These are phyloP conservation scores for Silurus lanzhouensis DNA, from an alignment of 2,797 vertebrate genomes.

Conservation along the genomic window DNA sequence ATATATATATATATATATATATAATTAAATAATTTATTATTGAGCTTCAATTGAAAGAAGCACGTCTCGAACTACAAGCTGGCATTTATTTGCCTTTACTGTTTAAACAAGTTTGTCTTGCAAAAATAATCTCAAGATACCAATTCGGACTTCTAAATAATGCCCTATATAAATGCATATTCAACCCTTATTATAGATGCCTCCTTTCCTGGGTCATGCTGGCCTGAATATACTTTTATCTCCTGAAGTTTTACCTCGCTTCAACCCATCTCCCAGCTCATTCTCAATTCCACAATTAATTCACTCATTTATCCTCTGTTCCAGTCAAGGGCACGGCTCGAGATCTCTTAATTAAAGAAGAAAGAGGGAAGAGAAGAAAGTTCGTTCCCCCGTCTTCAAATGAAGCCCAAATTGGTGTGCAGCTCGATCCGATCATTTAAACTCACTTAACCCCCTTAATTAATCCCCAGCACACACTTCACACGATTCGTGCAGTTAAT, in stretches of 20 bases:
- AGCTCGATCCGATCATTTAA: constrained; percentile 72
- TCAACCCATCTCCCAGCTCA: constrained; percentile 47
- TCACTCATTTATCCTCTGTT: constrained; percentile 63
- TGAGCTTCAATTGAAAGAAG: not conserved
- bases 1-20: too few species aligned
- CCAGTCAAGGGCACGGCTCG: constrained; percentile 66
- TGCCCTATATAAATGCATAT: constrained; percentile 23
- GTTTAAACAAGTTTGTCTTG: constrained; percentile 19
- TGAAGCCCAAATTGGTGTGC: constrained; percentile 64
- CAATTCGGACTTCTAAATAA: constrained; percentile 14
- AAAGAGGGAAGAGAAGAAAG: constrained; percentile 52
- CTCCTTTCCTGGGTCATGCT: constrained; percentile 22
- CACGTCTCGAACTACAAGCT: not conserved
- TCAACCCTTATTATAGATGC: constrained; percentile 37
- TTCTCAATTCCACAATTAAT: constrained; percentile 62
- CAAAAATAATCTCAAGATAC: constrained; percentile 9
- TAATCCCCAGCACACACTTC: constrained; percentile 63
- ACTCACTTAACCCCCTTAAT: constrained; percentile 69
- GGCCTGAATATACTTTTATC: constrained; percentile 26
- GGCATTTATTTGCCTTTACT: constrained; percentile 30
- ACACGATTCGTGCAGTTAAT: constrained; percentile 59
- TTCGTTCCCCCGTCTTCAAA: constrained; percentile 64
- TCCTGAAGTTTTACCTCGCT: constrained; percentile 43
- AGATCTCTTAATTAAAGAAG: constrained; percentile 69
- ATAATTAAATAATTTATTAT: not conserved